Evolutionary conservation across 2,888 invertebrate genomes (phyloP), one percentile per base, ranked within the genome.

Genomic region (Lasioglossum lativentre): DNA sequence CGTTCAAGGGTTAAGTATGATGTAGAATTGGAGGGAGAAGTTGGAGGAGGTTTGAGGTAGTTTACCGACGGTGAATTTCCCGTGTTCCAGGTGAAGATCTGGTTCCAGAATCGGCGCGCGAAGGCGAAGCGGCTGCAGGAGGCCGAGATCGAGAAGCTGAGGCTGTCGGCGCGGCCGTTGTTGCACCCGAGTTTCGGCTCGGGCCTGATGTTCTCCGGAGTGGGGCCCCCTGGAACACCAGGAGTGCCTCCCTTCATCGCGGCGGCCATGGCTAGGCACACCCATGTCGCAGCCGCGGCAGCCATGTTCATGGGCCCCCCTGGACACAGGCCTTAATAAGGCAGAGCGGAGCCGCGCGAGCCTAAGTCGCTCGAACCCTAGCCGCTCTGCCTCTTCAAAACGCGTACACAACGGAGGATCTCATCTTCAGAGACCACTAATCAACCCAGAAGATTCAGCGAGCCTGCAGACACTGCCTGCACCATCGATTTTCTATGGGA

Each of bases 81-180:
- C 66, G 52, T 87, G 84, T 94, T 96, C 0, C 97, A 98, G 96
- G 97, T 97, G 88, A 97, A 97, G 95, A 97, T 97, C 91, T 97
- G 97, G 97, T 97, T 97, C 94, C 97, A 97, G 95, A 97, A 97
- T 92, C 96, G 98, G 95, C 96, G 98, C 75, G 99, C 99, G 90
- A 99, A 99, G 96, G 99, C 99, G 93, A 99, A 99, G 96, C 96
- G 99, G 38, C 96, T 99, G 6, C 99, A 99, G 96, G 99, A 99
- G 94, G 99, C 99, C 1, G 99, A 99, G 95, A 96, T 99, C 91
- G 99, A 99, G 95, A 98, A 99, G 95, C 96, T 98, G 78, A 96
- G 98, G 92, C 96, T 98, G 42, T 98, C 98, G n/a, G 97, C 98
- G 8, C 96, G 98, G 88, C 98, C 98, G 0, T 95, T 98, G 83